Base-by-base conservation (phyloP, 2,113 vertebrate species). In the Leptobrachium ailaonicum region DNA sequence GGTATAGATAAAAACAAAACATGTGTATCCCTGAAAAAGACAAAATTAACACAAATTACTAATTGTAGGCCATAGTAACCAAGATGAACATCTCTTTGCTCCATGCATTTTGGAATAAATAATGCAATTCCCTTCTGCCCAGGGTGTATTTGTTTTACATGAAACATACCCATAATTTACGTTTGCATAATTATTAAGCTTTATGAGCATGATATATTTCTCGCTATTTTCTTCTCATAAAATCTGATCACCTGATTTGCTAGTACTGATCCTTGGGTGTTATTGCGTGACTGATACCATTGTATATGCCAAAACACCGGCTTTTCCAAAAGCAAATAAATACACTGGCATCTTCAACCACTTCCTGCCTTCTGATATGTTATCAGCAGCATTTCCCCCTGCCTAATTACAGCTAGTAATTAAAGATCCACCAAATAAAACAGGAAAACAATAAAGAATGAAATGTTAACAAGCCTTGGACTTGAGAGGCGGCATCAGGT, bases 371-470 rank as follows among this genome's bases (percentile, higher is more conserved):
- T 77, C 50, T 69, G 66, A 77, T 77, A 70, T 77, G 50, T 45
- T 69, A 69, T 77, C 75, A 77, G 54, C 66, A 60, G 41, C 50
- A 69, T 13, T 47, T 69, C 53, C 50, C 41, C 66, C 66, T 41
- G 42, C 32, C 66, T 77, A 77, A 77, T 69, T 70, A 70, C 75
- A 9, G 53, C 66, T 40, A 58, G 60, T 77, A 62, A 69, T 77
- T 40, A 69, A 77, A 70, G 66, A 32, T 45, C 41, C 66, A 43
- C 41, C 56, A 45, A 45, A 42, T n/a, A 60, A 77, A 70, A 62
- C 66, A 77, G 75, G 66, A 77, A 77, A 8, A 70, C 41, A 77
- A 77, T 69, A 77, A 70, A 68, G n/a, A 60, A 60, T 44, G 14
- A 58, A 58, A 44, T 12, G 4, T 60, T 60, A 1, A 60, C 13